Conservation (phyloP, 2,113 vertebrate species). For the Zosterops hypoxanthus region DNA sequence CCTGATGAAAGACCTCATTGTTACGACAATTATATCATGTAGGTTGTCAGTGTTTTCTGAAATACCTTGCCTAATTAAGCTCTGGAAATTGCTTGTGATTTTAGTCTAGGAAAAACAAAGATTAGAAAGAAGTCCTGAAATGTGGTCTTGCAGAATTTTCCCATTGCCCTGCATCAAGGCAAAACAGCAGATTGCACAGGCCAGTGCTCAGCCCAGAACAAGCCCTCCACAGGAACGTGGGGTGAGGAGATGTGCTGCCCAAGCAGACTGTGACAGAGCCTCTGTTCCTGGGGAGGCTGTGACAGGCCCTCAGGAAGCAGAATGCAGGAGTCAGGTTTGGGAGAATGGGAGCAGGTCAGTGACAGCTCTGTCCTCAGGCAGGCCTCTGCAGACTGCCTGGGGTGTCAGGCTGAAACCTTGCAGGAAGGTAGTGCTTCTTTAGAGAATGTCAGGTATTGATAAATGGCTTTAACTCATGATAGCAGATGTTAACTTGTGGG, state of each 20-base stretch:
- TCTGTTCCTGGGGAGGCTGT: neutral
- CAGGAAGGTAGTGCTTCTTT: neutral
- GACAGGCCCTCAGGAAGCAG: neutral
- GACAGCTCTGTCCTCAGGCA: neutral
- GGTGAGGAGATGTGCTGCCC: rapidly evolving
- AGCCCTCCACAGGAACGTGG: rapidly evolving
- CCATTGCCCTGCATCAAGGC: neutral
- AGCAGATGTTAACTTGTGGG: neutral
- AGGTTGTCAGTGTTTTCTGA: slow-evolving; percentile 67
- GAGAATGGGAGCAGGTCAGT: neutral
- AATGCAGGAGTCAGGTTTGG: neutral
- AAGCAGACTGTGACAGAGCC: neutral
- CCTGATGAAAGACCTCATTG: slow-evolving; percentile 60
- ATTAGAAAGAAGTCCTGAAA: neutral
- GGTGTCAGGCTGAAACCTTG: neutral
- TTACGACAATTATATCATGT: slow-evolving; percentile 58
- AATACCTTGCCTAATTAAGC: slow-evolving; percentile 56
- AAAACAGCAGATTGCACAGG: neutral
- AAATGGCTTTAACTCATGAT: neutral
- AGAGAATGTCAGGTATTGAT: neutral
- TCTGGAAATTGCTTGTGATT: slow-evolving; percentile 60
- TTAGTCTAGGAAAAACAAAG: slow-evolving; percentile 41
- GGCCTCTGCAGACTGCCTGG: neutral
- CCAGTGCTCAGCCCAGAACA: neutral
- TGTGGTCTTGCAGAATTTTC: neutral